Conservation (phyloP, 2,888 invertebrate genomes). For the Clepsis dumicolana region DNA sequence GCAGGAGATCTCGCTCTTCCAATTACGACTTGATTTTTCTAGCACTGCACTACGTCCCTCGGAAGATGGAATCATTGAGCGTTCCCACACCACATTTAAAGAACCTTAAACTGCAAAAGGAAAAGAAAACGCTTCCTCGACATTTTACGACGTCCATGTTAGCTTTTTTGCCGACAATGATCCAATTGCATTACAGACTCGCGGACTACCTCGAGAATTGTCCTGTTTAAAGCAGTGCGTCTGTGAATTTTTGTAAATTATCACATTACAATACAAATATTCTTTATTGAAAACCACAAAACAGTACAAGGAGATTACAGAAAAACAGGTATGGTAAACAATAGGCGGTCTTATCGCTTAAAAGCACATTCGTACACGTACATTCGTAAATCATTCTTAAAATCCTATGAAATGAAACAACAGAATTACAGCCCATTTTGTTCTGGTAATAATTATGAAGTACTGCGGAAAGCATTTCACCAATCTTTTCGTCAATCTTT, state of each 20-base stretch:
- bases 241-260: background rate
- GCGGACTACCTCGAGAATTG: background rate
- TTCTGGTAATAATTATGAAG: too few relatives aligned
- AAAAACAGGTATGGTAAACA: too few relatives aligned
- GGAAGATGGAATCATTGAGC: background rate
- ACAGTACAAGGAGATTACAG: too few relatives aligned
- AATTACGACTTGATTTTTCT: background rate
- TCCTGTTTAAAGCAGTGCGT: background rate
- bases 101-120: slow-evolving; percentile 5
- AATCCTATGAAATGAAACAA: too few relatives aligned
- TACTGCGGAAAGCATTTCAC: too few relatives aligned
- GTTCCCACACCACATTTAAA: slow-evolving; percentile 1
- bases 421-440: too few relatives aligned
- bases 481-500: too few relatives aligned
- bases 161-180: slow-evolving; percentile 8
- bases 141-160: slow-evolving; percentile 12
- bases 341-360: too few relatives aligned
- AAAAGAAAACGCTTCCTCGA: slow-evolving; percentile 2
- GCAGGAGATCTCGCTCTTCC: background rate
- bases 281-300: too few relatives aligned
- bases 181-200: slow-evolving; percentile 10
- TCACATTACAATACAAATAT: too few relatives aligned
- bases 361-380: too few relatives aligned
- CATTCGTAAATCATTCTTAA: too few relatives aligned
- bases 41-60: background rate